Evolutionary conservation across 2,888 invertebrate species (phyloP).

Genomic region (Lottia gigantea): DNA sequence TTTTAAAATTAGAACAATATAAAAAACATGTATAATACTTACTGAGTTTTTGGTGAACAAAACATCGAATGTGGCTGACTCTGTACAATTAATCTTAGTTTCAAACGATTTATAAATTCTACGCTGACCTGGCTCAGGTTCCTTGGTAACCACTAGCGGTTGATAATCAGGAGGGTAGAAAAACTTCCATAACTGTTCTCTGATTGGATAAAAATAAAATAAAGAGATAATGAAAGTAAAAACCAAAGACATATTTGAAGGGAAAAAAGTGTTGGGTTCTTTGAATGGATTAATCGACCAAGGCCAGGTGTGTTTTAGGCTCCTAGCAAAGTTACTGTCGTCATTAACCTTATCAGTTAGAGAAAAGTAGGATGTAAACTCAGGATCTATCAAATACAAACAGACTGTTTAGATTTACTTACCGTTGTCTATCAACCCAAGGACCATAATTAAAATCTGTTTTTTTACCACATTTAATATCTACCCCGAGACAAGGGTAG

Average conservation of each 20-base stretch:
- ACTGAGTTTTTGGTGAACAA: slow-evolving; percentile 90
- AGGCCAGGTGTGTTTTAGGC: too few relatives aligned
- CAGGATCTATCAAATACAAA: too few relatives aligned
- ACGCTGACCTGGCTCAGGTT: slow-evolving; percentile 87
- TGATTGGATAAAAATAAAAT: slow-evolving; percentile 33
- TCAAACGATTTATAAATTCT: slow-evolving; percentile 92
- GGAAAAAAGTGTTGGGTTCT: too few relatives aligned
- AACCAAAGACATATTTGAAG: too few relatives aligned
- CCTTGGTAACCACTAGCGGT: slow-evolving; percentile 75
- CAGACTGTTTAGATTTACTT: neutral
- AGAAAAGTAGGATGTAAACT: too few relatives aligned
- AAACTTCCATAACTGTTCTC: slow-evolving; percentile 91
- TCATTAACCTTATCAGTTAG: too few relatives aligned
- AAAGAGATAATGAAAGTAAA: too few relatives aligned
- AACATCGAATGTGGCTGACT: slow-evolving; percentile 94
- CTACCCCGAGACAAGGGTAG: slow-evolving; percentile 94
- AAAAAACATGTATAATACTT: slow-evolving; percentile 26
- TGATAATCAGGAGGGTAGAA: slow-evolving; percentile 80
- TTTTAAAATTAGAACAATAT: too few relatives aligned
- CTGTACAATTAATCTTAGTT: slow-evolving; percentile 85
- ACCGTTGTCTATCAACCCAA: slow-evolving; percentile 96
- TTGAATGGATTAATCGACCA: too few relatives aligned
- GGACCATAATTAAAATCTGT: slow-evolving; percentile 98
- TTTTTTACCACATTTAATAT: slow-evolving; percentile 78
- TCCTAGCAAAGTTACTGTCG: too few relatives aligned